phyloP scores from a whole-genome alignment of 2,113 vertebrate species.

The Leucosticte australis region DNA sequence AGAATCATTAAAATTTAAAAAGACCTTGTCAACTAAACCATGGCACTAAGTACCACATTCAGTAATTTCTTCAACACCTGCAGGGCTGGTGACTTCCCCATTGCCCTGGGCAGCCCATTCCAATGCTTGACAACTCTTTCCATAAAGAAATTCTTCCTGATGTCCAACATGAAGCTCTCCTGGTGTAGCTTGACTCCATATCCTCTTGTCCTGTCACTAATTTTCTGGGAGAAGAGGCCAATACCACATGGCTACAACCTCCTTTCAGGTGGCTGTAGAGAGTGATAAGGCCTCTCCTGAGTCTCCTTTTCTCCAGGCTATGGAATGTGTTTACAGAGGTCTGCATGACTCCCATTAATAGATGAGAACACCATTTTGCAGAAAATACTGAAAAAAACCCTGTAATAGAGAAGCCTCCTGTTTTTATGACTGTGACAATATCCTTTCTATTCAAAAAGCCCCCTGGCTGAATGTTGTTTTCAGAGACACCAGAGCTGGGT shows the following conservation, averaged over 20 bases:
- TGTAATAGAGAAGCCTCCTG: neutral
- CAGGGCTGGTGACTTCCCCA: neutral
- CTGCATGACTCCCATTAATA: neutral
- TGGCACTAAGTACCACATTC: neutral
- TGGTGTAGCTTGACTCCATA: neutral
- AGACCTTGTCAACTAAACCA: neutral
- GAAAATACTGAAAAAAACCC: neutral
- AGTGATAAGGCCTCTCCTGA: neutral
- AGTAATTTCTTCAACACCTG: neutral
- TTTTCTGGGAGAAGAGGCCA: neutral
- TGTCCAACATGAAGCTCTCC: neutral
- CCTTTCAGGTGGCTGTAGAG: neutral
- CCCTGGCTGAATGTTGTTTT: neutral
- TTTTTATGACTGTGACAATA: neutral
- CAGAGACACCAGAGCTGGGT: neutral
- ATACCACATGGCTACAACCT: too few relatives aligned
- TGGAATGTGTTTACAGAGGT: fast-evolving
- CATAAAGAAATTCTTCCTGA: neutral
- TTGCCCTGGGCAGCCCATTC: neutral
- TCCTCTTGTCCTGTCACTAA: neutral
- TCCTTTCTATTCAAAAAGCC: neutral
- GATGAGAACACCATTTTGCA: neutral
- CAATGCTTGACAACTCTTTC: neutral
- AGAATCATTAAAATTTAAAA: neutral
- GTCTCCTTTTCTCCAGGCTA: neutral